Conservation (phyloP, 2,113 vertebrate species). For the Lipotes vexillifer region DNA sequence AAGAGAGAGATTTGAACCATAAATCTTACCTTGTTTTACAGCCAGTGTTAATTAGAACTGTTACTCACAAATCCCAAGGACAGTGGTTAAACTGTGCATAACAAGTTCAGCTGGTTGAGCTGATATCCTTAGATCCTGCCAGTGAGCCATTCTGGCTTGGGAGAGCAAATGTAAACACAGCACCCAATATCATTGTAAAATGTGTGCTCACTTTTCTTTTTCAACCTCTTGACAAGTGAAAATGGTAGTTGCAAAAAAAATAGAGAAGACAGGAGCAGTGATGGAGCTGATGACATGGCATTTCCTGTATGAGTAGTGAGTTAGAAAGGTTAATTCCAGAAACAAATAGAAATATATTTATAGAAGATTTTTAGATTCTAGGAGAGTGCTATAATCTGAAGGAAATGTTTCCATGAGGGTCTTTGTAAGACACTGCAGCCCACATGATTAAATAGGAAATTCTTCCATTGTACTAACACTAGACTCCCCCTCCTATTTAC, state of each 20-base stretch:
- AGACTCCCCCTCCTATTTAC: not conserved
- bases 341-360: not conserved
- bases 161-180: not conserved
- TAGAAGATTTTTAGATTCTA: not conserved
- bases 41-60: not conserved
- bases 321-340: not conserved
- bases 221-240: not conserved
- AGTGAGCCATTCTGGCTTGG: not conserved
- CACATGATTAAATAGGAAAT: not conserved
- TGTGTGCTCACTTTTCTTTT: not conserved
- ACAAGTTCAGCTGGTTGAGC: not conserved
- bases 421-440: not conserved
- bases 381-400: not conserved
- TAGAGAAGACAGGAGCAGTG: not conserved
- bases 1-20: not conserved
- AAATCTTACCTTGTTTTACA: not conserved
- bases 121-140: not conserved
- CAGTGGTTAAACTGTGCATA: not conserved
- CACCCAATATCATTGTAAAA: not conserved
- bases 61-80: not conserved
- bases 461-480: not conserved
- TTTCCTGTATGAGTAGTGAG: not conserved
- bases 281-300: not conserved
- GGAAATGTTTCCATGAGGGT: not conserved
- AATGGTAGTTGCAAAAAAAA: not conserved